phyloP scores from a whole-genome alignment of 2,888 invertebrate species.

The Ditula angustiorana region DNA sequence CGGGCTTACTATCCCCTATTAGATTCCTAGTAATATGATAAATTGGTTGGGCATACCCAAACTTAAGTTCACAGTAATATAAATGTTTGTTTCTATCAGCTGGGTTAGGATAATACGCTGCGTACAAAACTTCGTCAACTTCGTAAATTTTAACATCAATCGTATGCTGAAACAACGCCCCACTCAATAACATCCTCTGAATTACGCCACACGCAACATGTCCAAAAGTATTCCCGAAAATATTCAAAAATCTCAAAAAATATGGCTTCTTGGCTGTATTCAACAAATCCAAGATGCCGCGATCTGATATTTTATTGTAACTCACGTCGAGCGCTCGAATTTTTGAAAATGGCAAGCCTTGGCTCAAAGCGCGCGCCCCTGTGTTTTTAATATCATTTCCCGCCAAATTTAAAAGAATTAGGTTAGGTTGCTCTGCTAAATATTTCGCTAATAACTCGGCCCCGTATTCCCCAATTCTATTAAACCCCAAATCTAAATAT shows the following conservation, averaged over 20 bases:
- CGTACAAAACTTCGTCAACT: constrained; percentile 63
- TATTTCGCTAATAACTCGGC: constrained; percentile 82
- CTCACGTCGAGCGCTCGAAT: constrained; percentile 85
- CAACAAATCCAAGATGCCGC: constrained; percentile 81
- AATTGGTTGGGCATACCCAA: constrained; percentile 71
- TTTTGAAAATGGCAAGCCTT: constrained; percentile 84
- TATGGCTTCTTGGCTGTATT: constrained; percentile 84
- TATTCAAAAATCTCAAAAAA: constrained; percentile 69
- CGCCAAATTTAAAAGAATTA: constrained; percentile 82
- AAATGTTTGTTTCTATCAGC: constrained; percentile 80
- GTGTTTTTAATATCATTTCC: constrained; percentile 84
- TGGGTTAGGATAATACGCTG: constrained; percentile 74
- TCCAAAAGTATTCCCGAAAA: constrained; percentile 74
- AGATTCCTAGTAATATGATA: constrained; percentile 69
- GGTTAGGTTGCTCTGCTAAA: constrained; percentile 75
- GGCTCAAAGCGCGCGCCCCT: constrained; percentile 85
- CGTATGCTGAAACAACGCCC: constrained; percentile 67
- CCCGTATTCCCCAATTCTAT: constrained; percentile 86
- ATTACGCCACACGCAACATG: constrained; percentile 73
- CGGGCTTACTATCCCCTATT: constrained; percentile 52
- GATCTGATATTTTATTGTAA: constrained; percentile 82
- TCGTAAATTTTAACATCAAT: constrained; percentile 70
- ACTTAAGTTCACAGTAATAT: constrained; percentile 83
- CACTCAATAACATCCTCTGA: constrained; percentile 69
- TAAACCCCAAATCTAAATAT: constrained; percentile 86